Conservation (phyloP, 2,888 invertebrate species). For the Xanthia icteritia region DNA sequence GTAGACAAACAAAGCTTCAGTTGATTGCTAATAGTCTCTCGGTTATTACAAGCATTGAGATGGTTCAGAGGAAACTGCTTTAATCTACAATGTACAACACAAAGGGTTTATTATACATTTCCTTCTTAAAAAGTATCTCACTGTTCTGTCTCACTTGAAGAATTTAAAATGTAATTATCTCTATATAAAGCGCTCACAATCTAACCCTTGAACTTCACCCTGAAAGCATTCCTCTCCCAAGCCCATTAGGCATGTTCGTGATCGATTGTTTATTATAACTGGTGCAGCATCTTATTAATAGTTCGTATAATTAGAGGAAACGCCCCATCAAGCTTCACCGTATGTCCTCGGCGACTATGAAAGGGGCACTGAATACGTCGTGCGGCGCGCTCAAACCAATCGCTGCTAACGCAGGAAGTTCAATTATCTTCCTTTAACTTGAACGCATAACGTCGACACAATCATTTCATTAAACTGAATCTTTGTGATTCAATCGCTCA, state of each 20-base stretch:
- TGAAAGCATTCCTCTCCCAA: conserved; percentile 71
- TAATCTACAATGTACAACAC: conserved; percentile 7
- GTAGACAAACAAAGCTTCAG: conserved; percentile 61
- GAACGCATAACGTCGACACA: conserved; percentile 88
- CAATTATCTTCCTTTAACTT: conserved; percentile 89
- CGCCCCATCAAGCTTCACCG: conserved; percentile 84
- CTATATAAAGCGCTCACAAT: conserved; percentile 26
- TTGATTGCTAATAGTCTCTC: conserved; percentile 71
- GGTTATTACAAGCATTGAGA: conserved; percentile 71
- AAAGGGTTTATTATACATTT: conserved; percentile 18
- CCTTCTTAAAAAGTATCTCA: conserved; percentile 15
- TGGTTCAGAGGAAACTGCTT: conserved; percentile 61
- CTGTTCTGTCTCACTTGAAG: conserved; percentile 20
- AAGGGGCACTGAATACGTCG: conserved; percentile 81
- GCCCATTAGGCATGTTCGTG: conserved; percentile 78
- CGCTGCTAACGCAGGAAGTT: conserved; percentile 87
- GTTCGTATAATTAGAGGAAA: conserved; percentile 89
- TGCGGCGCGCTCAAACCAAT: conserved; percentile 82
- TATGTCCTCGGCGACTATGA: conserved; percentile 78
- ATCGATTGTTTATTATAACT: conserved; percentile 82
- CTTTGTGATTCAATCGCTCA: conserved; percentile 84
- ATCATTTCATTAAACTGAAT: conserved; percentile 89
- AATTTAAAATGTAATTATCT: conserved; percentile 41
- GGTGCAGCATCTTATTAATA: conserved; percentile 85
- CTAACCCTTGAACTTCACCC: conserved; percentile 65